Conservation (phyloP, 2,888 invertebrate species). For the Cistogaster globosa region DNA sequence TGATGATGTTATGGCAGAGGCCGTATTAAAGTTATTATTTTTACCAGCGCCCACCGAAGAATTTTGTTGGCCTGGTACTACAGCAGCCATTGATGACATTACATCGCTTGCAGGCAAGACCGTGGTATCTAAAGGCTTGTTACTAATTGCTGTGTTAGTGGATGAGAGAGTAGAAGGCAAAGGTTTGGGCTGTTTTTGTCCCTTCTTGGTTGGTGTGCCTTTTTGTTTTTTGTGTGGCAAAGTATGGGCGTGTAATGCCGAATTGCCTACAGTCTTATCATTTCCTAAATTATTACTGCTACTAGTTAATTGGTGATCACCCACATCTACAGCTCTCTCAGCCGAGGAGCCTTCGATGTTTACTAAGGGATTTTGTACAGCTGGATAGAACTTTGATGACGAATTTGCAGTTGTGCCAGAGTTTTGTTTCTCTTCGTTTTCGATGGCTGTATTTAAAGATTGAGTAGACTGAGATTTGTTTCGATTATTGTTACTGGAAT, state of each 20-base stretch:
- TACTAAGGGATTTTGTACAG: slow-evolving; percentile 46
- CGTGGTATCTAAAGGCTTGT: slow-evolving; percentile 63
- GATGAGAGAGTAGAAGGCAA: slow-evolving; percentile 73
- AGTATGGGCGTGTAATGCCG: slow-evolving; percentile 73
- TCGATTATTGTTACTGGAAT: slow-evolving; percentile 81
- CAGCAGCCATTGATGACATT: slow-evolving; percentile 77
- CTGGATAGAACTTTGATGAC: slow-evolving; percentile 77
- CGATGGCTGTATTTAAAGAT: slow-evolving; percentile 78
- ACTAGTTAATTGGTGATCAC: slow-evolving; percentile 73
- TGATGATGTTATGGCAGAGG: slow-evolving; percentile 58
- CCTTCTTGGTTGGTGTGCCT: slow-evolving; percentile 74
- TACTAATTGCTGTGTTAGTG: slow-evolving; percentile 35
- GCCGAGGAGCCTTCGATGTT: slow-evolving; percentile 76
- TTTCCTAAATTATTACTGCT: slow-evolving; percentile 52
- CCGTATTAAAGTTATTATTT: slow-evolving; percentile 72
- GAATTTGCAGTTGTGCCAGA: slow-evolving; percentile 49
- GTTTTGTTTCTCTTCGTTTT: slow-evolving; percentile 72
- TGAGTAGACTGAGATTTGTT: slow-evolving; percentile 80
- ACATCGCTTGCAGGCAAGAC: slow-evolving; percentile 75
- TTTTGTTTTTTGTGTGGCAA: slow-evolving; percentile 79
- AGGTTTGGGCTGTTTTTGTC: slow-evolving; percentile 81
- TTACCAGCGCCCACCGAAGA: slow-evolving; percentile 75
- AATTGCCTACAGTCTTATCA: slow-evolving; percentile 44
- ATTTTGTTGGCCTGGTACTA: slow-evolving; percentile 73
- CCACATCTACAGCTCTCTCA: slow-evolving; percentile 80